These are phyloP conservation scores for Garrulus glandarius DNA, from an alignment of 2,797 vertebrate species.

Conservation along the genomic window DNA sequence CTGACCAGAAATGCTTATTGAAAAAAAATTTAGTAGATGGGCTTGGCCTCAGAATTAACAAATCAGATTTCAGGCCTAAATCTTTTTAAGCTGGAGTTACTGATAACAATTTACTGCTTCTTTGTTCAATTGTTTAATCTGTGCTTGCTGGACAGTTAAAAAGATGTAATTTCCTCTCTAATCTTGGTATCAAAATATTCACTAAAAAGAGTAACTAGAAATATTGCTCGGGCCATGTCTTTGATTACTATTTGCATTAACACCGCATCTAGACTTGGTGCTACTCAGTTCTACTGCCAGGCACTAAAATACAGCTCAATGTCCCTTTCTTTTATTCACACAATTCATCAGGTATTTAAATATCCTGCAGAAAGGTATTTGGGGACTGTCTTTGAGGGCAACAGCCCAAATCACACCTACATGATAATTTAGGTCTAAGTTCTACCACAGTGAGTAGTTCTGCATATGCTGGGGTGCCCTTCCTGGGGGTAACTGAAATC, in stretches of 20 bases:
- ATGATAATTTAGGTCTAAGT: neutral
- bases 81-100: neutral
- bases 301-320: fast-evolving
- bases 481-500: neutral
- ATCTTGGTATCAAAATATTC: neutral
- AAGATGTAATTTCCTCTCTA: neutral
- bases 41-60: neutral
- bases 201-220: neutral
- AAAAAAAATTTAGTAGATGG: neutral
- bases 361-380: neutral
- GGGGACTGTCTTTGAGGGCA: neutral
- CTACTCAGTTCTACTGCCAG: neutral
- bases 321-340: neutral
- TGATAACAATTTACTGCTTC: neutral
- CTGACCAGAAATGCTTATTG: neutral
- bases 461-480: neutral
- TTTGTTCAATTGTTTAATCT: neutral
- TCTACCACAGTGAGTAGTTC: neutral
- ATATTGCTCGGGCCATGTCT: neutral
- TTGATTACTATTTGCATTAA: neutral
- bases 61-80: neutral
- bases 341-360: neutral
- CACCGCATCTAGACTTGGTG: neutral
- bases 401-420: neutral
- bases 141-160: neutral